Evolutionary conservation across 2,113 vertebrate genomes (phyloP).

Genomic region (Mugil cephalus): DNA sequence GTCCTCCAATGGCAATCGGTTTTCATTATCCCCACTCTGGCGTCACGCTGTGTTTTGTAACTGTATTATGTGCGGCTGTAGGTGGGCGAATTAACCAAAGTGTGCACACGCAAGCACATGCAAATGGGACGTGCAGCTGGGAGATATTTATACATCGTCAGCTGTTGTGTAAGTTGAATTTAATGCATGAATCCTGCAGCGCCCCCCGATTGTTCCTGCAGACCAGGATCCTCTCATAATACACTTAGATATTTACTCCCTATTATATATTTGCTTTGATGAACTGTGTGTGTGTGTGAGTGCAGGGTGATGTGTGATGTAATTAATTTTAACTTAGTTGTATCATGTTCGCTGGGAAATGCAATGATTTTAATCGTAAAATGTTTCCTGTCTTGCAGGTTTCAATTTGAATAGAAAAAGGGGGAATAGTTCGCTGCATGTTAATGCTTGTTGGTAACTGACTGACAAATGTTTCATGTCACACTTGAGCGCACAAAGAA

Average conservation of each 20-base stretch:
- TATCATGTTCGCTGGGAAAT: too few relatives aligned
- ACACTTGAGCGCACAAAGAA: not conserved
- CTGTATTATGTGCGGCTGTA: constrained; percentile 52
- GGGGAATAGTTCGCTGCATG: not conserved
- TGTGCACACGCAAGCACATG: constrained; percentile 16
- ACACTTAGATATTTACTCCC: not conserved
- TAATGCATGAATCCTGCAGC: constrained; percentile 13
- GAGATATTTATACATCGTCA: constrained; percentile 7
- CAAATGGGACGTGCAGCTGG: constrained; percentile 13
- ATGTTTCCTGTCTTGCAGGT: not conserved
- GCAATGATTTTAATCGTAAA: too few relatives aligned
- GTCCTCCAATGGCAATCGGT: constrained; percentile 38
- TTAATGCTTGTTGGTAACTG: not conserved
- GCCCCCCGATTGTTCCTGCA: constrained; percentile 7
- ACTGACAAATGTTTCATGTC: not conserved
- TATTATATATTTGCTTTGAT: too few relatives aligned
- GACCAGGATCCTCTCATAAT: not conserved
- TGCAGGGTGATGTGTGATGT: too few relatives aligned
- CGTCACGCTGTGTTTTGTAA: constrained; percentile 64
- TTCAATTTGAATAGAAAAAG: not conserved
- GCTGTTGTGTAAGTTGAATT: constrained; percentile 8
- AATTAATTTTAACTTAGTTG: too few relatives aligned
- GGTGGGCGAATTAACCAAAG: constrained; percentile 52
- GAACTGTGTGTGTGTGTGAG: too few relatives aligned
- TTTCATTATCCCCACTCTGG: constrained; percentile 41